These are phyloP conservation scores for Sphaeridia pumilis DNA, from an alignment of 2,888 invertebrate genomes.

Conservation along the genomic window DNA sequence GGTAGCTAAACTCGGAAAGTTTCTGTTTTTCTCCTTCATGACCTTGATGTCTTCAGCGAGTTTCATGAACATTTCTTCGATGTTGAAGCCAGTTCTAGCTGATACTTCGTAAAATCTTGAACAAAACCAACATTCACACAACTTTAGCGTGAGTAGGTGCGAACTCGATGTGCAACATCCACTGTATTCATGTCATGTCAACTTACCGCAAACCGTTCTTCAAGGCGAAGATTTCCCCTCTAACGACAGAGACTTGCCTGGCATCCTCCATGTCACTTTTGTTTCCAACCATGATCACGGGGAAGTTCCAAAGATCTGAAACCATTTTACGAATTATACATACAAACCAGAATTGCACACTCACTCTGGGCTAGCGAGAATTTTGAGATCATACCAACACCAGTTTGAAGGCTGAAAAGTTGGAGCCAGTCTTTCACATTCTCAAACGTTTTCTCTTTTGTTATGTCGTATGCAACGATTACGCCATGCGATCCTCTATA, in stretches of 20 bases:
- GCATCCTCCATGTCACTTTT: no score
- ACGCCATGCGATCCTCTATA: conserved; percentile 25
- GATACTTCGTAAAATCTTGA: conserved; percentile 25
- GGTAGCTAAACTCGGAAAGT: no score
- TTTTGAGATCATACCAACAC: no score
- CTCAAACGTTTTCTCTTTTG: conserved; percentile 16
- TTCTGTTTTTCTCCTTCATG: background rate
- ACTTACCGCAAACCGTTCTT: conserved; percentile 15
- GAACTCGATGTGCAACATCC: no score
- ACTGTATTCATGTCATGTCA: background rate
- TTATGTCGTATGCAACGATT: conserved; percentile 24
- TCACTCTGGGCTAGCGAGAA: no score
- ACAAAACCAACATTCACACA: no score
- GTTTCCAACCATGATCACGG: no score
- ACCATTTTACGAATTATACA: no score
- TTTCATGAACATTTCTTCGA: conserved; percentile 17
- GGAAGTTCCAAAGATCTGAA: background rate
- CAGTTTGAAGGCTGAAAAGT: conserved; percentile 12
- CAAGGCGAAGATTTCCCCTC: conserved; percentile 12
- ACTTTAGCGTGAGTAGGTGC: no score
- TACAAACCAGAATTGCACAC: no score
- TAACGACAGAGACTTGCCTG: conserved; percentile 11
- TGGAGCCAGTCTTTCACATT: conserved; percentile 17
- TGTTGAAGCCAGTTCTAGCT: conserved; percentile 21
- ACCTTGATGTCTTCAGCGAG: conserved; percentile 18